Percentiles rank a stretch among this genome's conserved stretches.
Conservation (phyloP, 2,113 vertebrate species). For the Xerus inauris region DNA sequence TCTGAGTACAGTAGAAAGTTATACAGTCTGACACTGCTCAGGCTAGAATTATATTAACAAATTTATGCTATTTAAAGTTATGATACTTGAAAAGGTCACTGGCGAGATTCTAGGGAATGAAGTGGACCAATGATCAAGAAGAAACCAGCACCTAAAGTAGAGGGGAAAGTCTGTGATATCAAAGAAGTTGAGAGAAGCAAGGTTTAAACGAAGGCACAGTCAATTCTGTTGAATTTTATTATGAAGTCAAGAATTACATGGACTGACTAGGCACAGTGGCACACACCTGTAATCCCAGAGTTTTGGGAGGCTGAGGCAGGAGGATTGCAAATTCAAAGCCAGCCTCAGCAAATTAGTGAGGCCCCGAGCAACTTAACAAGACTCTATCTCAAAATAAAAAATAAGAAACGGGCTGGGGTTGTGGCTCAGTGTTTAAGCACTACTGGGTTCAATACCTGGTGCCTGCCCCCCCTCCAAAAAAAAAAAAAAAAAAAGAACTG, state of each 20-base stretch:
- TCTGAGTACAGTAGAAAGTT: not conserved
- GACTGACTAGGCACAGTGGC: no score
- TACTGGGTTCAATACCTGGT: no score
- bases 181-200: not conserved
- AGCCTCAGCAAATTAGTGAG: no score
- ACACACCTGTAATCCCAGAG: no score
- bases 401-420: no score
- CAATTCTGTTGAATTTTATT: not conserved
- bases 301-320: no score
- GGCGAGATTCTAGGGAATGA: not conserved
- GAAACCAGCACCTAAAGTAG: not conserved
- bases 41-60: not conserved
- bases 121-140: not conserved
- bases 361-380: no score
- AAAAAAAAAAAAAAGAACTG: not conserved
- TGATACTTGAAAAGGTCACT: not conserved
- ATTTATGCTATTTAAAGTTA: not conserved
- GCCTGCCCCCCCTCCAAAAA: fast-evolving
- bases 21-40: not conserved
- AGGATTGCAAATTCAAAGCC: no score
- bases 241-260: not conserved
- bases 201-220: not conserved
- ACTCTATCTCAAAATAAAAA: no score
- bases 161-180: not conserved
- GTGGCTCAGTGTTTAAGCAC: no score